Evolutionary conservation across 2,888 invertebrate species (phyloP).

Genomic region (Rugalucina vietnamica): DNA sequence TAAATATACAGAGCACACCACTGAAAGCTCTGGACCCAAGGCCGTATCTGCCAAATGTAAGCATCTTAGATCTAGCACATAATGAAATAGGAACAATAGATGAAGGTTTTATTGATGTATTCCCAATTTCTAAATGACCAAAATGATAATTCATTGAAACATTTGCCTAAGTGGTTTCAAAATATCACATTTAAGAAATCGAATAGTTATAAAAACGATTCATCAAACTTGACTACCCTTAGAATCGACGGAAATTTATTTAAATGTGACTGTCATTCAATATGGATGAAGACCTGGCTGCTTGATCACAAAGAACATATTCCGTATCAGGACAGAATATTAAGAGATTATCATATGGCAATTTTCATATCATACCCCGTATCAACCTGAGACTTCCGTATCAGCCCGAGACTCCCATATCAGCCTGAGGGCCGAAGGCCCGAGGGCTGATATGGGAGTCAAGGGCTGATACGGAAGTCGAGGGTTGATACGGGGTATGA

Average conservation of each 20-base stretch:
- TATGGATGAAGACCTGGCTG: slow-evolving; percentile 70
- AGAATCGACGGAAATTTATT: slow-evolving; percentile 61
- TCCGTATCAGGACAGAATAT: slow-evolving; percentile 4
- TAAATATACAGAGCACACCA: slow-evolving; percentile 39
- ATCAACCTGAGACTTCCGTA: too few relatives aligned
- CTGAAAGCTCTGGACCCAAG: slow-evolving; percentile 29
- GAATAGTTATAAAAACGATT: too few relatives aligned
- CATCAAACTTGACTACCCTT: slow-evolving; percentile 13
- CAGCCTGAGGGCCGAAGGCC: too few relatives aligned
- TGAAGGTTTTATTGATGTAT: slow-evolving; percentile 26
- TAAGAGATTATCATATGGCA: too few relatives aligned
- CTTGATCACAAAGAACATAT: slow-evolving; percentile 24
- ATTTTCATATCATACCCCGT: too few relatives aligned
- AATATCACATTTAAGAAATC: slow-evolving; percentile 29
- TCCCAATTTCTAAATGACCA: slow-evolving; percentile 32
- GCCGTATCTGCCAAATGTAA: slow-evolving; percentile 47
- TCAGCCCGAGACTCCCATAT: too few relatives aligned
- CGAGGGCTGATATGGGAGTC: too few relatives aligned
- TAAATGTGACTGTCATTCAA: slow-evolving; percentile 65
- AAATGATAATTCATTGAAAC: slow-evolving; percentile 49
- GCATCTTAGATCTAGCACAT: slow-evolving; percentile 44
- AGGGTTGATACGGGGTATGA: too few relatives aligned
- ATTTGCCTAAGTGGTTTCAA: slow-evolving; percentile 49
- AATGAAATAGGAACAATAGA: slow-evolving; percentile 46
- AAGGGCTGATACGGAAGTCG: too few relatives aligned